Conservation (phyloP, 2,113 vertebrate species). For the Rhizomys pruinosus region DNA sequence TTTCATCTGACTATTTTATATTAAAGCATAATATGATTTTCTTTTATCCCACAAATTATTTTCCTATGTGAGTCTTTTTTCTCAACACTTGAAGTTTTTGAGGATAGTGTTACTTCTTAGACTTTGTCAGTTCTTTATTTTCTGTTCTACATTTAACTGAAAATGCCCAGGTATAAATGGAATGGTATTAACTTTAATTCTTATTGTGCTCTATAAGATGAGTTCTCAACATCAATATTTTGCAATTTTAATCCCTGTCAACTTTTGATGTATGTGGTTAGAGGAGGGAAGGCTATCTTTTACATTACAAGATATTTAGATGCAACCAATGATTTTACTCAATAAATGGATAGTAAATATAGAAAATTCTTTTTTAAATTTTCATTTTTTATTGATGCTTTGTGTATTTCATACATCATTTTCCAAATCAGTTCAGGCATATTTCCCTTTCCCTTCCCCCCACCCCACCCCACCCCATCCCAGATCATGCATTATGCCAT, state of each 20-base stretch:
- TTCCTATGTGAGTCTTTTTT: not conserved
- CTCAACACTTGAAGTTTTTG: not conserved
- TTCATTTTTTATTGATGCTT: no score
- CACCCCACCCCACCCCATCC: no score
- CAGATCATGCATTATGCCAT: no score
- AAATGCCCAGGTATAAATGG: not conserved
- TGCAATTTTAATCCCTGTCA: no score
- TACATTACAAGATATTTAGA: not conserved
- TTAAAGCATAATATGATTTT: not conserved
- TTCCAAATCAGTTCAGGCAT: no score
- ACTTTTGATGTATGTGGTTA: not conserved
- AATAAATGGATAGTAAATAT: no score
- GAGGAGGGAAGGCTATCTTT: rapidly evolving
- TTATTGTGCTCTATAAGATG: not conserved
- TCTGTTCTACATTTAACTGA: not conserved
- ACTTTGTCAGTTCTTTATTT: not conserved
- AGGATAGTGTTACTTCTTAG: not conserved
- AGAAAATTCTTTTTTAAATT: no score
- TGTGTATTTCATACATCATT: no score
- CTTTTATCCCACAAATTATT: not conserved
- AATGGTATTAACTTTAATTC: not conserved
- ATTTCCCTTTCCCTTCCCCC: no score
- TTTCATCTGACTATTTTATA: not conserved
- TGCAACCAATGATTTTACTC: not conserved
- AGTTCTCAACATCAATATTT: not conserved